Conservation (phyloP, 2,888 invertebrate genomes). For the Polydrusus pterygomalis region DNA sequence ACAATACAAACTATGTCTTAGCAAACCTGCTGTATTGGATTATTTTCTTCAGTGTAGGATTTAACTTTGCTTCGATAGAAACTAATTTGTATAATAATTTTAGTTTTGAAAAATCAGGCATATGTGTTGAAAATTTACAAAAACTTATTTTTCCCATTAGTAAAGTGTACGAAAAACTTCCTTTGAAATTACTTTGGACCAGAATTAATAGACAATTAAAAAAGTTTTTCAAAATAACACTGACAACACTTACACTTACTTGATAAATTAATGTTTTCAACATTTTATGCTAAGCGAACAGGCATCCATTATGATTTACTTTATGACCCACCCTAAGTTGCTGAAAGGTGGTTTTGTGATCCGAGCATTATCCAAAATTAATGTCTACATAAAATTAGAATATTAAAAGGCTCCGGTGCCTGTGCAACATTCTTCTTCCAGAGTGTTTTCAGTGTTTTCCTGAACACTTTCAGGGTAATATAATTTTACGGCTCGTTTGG, state of each 20-base stretch:
- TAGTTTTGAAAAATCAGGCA: no score
- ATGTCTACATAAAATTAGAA: conserved; percentile 42
- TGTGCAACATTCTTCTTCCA: conserved; percentile 28
- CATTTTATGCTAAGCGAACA: conserved; percentile 9
- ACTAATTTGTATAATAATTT: no score
- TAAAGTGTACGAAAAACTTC: no score
- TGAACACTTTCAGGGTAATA: conserved; percentile 43
- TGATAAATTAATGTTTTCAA: not conserved
- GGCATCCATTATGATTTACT: conserved; percentile 14
- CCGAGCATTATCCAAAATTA: conserved; percentile 39
- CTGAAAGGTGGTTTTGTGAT: conserved; percentile 27
- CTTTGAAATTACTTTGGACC: no score
- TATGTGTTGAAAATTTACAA: no score
- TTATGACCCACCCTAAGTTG: conserved; percentile 18
- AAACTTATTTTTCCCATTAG: no score
- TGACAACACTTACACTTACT: not conserved
- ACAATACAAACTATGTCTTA: no score
- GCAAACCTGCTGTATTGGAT: no score
- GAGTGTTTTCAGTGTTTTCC: conserved; percentile 44
- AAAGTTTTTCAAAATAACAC: no score
- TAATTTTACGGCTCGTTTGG: conserved; percentile 40
- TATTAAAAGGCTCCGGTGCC: conserved; percentile 38
- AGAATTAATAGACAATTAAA: no score
- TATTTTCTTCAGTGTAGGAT: no score
- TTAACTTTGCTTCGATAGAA: no score